Evolutionary conservation across 2,113 vertebrate species (phyloP).

Genomic region (Amia ocellicauda): DNA sequence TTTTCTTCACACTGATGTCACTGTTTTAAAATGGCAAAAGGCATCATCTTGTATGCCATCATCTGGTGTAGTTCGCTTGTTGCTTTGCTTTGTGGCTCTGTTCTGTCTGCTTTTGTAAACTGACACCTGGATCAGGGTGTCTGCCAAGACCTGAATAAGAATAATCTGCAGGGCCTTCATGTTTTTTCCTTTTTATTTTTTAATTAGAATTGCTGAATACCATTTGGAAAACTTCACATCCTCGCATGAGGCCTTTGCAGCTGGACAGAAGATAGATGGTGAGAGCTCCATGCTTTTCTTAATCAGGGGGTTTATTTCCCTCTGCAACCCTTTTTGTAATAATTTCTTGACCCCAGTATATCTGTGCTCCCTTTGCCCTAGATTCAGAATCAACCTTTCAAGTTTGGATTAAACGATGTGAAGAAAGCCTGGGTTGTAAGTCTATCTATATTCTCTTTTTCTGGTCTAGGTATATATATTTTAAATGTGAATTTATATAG

Average conservation of each 20-base stretch:
- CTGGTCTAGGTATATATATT: no score
- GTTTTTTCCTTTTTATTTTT: neutral
- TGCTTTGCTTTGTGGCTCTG: no score
- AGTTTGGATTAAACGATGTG: conserved; percentile 72
- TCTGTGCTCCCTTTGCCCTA: conserved; percentile 24
- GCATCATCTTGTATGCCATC: no score
- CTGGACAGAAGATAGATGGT: conserved; percentile 69
- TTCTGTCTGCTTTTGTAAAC: no score
- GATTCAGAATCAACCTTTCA: conserved; percentile 55
- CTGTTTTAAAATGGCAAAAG: no score
- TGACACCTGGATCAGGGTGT: no score
- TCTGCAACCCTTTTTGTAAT: neutral
- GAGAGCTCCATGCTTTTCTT: conserved; percentile 42
- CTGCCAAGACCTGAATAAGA: no score
- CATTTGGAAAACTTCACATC: conserved; percentile 66
- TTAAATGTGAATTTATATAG: no score
- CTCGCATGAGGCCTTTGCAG: conserved; percentile 67
- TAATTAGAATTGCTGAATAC: conserved; percentile 77
- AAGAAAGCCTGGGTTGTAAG: conserved; percentile 65
- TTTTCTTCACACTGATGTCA: no score
- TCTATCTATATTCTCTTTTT: neutral
- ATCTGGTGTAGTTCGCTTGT: no score
- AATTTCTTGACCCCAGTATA: conserved; percentile 14
- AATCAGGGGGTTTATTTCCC: neutral
- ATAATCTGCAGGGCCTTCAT: no score